These are phyloP conservation scores for Acromyrmex heyeri DNA, from an alignment of 1,140 invertebrate species.

Conservation along the genomic window DNA sequence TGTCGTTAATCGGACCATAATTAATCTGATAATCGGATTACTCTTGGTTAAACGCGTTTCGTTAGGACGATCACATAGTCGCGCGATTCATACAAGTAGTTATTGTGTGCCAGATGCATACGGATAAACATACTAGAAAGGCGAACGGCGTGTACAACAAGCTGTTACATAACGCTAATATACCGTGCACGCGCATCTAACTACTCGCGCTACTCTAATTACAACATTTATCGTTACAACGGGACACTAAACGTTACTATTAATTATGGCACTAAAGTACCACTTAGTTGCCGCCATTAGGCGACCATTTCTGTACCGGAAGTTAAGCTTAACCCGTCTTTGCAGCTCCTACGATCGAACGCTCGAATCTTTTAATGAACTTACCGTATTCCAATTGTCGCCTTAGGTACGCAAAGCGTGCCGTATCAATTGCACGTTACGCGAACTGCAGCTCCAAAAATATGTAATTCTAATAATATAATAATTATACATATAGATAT, in stretches of 20 bases:
- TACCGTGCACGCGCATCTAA: conserved; percentile 43
- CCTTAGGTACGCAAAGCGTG: not conserved
- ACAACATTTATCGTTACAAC: conserved; percentile 64
- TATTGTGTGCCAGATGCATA: conserved; percentile 40
- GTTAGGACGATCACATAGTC: conserved; percentile 29
- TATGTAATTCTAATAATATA: not conserved
- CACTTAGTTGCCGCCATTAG: conserved; percentile 62
- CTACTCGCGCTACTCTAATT: conserved; percentile 56
- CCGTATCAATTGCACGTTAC: not conserved
- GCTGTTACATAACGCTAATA: conserved; percentile 61
- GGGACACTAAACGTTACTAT: conserved; percentile 62
- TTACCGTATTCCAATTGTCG: not conserved
- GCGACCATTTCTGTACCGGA: conserved; percentile 13
- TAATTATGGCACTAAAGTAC: conserved; percentile 62
- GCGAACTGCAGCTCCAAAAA: not conserved
- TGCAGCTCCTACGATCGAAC: conserved; percentile 29
- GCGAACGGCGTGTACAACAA: conserved; percentile 56
- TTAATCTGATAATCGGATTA: conserved; percentile 59
- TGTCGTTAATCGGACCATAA: conserved; percentile 52
- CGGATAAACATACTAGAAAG: conserved; percentile 23
- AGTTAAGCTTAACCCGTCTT: conserved; percentile 34
- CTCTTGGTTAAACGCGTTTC: conserved; percentile 32
- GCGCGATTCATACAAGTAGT: conserved; percentile 45
- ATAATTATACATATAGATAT: not conserved
- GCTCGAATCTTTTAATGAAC: conserved; percentile 49